These are phyloP conservation scores for Felis chaus DNA, from an alignment of 2,113 vertebrate genomes.

Conservation along the genomic window DNA sequence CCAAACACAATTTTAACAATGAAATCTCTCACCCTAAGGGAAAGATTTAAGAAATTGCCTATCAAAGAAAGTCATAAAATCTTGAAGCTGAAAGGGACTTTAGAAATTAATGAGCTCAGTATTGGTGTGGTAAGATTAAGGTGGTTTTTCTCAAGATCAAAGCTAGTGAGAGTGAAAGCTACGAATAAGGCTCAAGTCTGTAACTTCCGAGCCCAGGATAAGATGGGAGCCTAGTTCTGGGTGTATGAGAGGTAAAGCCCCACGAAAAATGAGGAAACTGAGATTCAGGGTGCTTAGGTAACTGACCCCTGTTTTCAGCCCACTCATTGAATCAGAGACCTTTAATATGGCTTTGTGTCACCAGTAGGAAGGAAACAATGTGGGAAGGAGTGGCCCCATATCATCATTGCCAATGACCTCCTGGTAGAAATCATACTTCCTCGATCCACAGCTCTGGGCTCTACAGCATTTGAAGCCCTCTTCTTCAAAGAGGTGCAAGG, in stretches of 20 bases:
- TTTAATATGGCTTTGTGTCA: background rate
- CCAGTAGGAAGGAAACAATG: background rate
- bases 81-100: background rate
- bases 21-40: constrained; percentile 22
- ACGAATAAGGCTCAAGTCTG: background rate
- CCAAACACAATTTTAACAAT: constrained; percentile 38
- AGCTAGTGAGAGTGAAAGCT: background rate
- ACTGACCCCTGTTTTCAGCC: background rate
- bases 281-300: background rate
- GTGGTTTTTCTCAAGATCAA: background rate
- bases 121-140: background rate
- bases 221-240: background rate
- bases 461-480: background rate
- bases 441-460: background rate
- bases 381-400: background rate
- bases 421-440: background rate
- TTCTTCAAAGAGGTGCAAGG: background rate
- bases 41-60: constrained; percentile 61
- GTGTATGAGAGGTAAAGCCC: background rate
- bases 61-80: constrained; percentile 34
- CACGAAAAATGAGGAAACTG: background rate
- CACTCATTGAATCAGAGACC: background rate
- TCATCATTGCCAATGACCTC: background rate
- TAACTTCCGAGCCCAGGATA: background rate
- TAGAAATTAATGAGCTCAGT: constrained; percentile 31